phyloP scores from a whole-genome alignment of 92 coral and sea anemone species.

The Epizoanthus scotinus region DNA sequence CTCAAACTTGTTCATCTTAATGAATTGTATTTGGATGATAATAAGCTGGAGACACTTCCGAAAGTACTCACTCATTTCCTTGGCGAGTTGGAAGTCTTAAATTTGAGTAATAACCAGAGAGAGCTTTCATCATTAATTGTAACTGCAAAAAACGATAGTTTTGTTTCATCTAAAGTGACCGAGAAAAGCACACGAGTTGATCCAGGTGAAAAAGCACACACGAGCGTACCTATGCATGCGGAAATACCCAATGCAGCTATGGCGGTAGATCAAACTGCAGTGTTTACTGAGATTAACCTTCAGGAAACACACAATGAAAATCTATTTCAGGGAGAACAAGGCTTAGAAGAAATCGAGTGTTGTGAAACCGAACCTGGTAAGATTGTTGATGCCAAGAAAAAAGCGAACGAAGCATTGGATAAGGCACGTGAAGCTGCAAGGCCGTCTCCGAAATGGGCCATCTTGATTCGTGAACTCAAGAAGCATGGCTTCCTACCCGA shows the following conservation, averaged over 20 bases:
- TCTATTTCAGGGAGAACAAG: slow-evolving; percentile 61
- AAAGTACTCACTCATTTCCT: slow-evolving; percentile 50
- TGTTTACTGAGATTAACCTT: slow-evolving; percentile 76
- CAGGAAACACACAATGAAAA: slow-evolving; percentile 50
- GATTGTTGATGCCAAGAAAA: slow-evolving; percentile 47
- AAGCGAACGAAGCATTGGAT: slow-evolving; percentile 39
- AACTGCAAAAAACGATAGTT: background rate
- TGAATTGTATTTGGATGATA: slow-evolving; percentile 74
- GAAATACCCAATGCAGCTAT: slow-evolving; percentile 13
- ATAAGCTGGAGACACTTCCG: slow-evolving; percentile 60
- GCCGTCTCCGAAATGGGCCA: slow-evolving; percentile 85
- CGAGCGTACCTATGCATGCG: background rate
- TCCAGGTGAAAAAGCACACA: background rate
- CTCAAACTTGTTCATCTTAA: slow-evolving; percentile 45
- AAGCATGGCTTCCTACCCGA: slow-evolving; percentile 80
- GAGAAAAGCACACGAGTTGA: slow-evolving; percentile 18
- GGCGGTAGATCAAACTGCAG: slow-evolving; percentile 59
- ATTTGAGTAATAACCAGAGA: slow-evolving; percentile 63
- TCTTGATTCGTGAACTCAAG: slow-evolving; percentile 59
- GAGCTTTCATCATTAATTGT: slow-evolving; percentile 22
- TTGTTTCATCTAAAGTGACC: background rate
- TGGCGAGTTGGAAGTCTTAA: slow-evolving; percentile 50
- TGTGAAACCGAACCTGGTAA: slow-evolving; percentile 60
- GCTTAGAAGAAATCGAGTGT: slow-evolving; percentile 43
- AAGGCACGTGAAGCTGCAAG: slow-evolving; percentile 55